Evolutionary conservation across 53 echinoderm and acorn worm species (phyloP).

Genomic region (Hippasteria phrygiana): DNA sequence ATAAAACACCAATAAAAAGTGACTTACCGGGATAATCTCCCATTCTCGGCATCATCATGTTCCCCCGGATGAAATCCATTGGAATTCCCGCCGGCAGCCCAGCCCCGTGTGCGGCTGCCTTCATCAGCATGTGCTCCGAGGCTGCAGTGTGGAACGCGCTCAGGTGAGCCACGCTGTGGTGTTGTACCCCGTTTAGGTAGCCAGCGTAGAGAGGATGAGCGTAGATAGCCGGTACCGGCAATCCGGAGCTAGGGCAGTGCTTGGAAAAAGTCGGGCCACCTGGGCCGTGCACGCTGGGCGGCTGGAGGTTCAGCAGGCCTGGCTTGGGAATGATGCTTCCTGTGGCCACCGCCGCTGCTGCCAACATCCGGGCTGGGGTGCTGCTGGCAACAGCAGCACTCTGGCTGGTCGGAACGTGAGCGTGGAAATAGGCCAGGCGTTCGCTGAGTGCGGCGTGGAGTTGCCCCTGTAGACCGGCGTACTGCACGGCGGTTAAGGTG

Average conservation of each 20-base stretch:
- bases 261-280: constrained; percentile 4
- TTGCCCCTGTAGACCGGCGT: constrained; percentile 51
- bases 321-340: constrained; percentile 93
- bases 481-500: constrained; percentile 69
- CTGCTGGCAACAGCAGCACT: too few species aligned
- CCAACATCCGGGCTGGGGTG: constrained; percentile 71
- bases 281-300: constrained; percentile 59
- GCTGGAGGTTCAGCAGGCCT: constrained; percentile 82
- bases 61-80: constrained; percentile 91
- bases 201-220: constrained; percentile 95
- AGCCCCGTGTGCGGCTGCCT: constrained; percentile 71
- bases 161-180: constrained; percentile 77
- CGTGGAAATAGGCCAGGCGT: constrained; percentile 56
- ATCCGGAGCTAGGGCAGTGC: constrained; percentile 61
- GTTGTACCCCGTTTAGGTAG: constrained; percentile 86
- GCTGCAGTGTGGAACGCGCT: constrained; percentile 93
- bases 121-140: constrained; percentile 75
- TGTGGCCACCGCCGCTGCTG: constrained; percentile 72
- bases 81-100: constrained; percentile 76
- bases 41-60: constrained; percentile 91
- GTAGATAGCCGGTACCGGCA: constrained; percentile 91
- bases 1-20: not conserved
- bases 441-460: constrained; percentile 41
- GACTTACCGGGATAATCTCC: constrained; percentile 91
- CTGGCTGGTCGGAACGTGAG: constrained; percentile 63